phyloP scores from a whole-genome alignment of 2,113 vertebrate genomes.

The Nematolebias whitei region DNA sequence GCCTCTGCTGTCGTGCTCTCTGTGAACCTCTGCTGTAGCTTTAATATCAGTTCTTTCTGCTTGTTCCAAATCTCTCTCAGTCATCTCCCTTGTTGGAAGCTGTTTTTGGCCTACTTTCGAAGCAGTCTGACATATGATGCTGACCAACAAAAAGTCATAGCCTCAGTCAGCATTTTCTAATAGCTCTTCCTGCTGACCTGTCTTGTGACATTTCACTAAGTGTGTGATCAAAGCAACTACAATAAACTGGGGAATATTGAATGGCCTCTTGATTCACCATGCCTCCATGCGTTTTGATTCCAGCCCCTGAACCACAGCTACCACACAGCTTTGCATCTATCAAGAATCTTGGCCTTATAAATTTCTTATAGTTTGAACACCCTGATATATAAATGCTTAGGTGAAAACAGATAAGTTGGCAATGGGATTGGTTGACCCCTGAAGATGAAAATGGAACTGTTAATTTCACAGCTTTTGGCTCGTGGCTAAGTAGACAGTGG shows the following conservation, averaged over 20 bases:
- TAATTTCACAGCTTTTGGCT: constrained; percentile 58
- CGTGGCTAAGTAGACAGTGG: constrained; percentile 19
- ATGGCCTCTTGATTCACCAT: constrained; percentile 58
- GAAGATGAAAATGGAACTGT: constrained; percentile 47
- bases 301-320: constrained; percentile 57
- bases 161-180: constrained; percentile 66
- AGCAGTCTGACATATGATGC: constrained; percentile 58
- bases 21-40: constrained; percentile 29
- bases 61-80: constrained; percentile 24
- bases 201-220: constrained; percentile 63
- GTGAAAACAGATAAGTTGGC: constrained; percentile 65
- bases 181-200: constrained; percentile 63
- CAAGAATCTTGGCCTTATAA: constrained; percentile 39
- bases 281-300: constrained; percentile 58
- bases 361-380: constrained; percentile 45
- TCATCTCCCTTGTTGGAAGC: constrained; percentile 36
- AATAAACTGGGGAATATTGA: constrained; percentile 65
- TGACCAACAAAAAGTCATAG: constrained; percentile 31
- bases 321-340: constrained; percentile 58
- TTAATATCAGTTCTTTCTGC: constrained; percentile 29
- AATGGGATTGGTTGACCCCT: constrained; percentile 20
- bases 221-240: constrained; percentile 68
- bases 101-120: constrained; percentile 39
- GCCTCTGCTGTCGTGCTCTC: constrained; percentile 14
- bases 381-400: constrained; percentile 44